phyloP scores from a whole-genome alignment of 2,797 vertebrate genomes.

The Sebastes hubbsi region DNA sequence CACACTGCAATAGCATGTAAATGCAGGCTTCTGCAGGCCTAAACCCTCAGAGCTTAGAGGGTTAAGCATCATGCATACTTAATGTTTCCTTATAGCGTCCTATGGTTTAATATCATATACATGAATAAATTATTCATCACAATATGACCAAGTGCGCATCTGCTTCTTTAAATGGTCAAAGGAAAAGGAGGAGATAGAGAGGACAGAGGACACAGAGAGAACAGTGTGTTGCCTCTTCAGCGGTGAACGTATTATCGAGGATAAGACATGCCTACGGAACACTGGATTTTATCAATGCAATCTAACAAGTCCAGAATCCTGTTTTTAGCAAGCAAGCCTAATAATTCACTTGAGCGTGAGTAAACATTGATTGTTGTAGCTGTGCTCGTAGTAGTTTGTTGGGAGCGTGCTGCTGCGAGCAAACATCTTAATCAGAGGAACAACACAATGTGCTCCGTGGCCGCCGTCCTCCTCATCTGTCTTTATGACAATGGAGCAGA shows the following conservation, averaged over 20 bases:
- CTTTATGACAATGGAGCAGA: slow-evolving; percentile 33
- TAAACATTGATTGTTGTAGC: slow-evolving; percentile 29
- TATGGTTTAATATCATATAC: slow-evolving; percentile 20
- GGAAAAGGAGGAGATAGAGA: background rate
- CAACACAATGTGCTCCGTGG: slow-evolving; percentile 4
- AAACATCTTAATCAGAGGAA: slow-evolving; percentile 42
- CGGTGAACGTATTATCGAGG: slow-evolving; percentile 22
- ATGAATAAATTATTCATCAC: slow-evolving; percentile 37
- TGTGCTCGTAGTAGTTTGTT: slow-evolving; percentile 3
- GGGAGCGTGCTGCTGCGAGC: slow-evolving; percentile 8
- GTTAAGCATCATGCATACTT: slow-evolving; percentile 20
- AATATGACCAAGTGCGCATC: background rate
- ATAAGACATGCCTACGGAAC: slow-evolving; percentile 25
- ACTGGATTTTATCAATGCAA: slow-evolving; percentile 34
- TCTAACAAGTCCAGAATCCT: slow-evolving; percentile 27
- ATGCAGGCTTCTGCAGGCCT: background rate
- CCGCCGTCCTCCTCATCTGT: slow-evolving; percentile 13
- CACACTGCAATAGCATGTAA: background rate
- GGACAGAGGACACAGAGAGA: background rate
- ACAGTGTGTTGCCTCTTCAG: background rate
- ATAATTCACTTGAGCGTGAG: slow-evolving; percentile 27
- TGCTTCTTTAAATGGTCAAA: background rate
- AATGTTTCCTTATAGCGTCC: background rate
- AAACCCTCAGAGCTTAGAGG: background rate
- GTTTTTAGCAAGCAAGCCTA: slow-evolving; percentile 29